Base-by-base conservation (phyloP, 2,888 invertebrate species). In the Digitonthophagus gazella region DNA sequence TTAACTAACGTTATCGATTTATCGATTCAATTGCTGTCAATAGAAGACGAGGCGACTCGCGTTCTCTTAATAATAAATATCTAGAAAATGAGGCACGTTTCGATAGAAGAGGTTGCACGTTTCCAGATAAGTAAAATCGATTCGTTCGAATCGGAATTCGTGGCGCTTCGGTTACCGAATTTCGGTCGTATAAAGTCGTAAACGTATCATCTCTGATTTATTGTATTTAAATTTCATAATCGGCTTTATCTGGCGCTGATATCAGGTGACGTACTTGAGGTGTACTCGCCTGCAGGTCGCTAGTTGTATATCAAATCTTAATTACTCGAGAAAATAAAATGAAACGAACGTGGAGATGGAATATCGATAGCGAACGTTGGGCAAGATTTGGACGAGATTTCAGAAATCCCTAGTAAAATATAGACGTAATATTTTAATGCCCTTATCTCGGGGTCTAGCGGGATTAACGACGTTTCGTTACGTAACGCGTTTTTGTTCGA, bases 221-320 rank as follows among this genome's bases (percentile, higher is more conserved):
- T 19, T 61, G 19, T 61, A 61, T 61, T 61, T 61, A 61, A 61
- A 61, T 61, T 61, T 61, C 61, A 18, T 61, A 61, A 61, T 61
- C 61, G 20, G 15, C 14, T 20, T 61, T 61, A 61, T 61, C 61
- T 61, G 6, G 3, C 57, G 16, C 57, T 19, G 61, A 61, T 61
- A 18, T n/a, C 61, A 61, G 61, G n/a, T 61, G 61, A 61, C 61
- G 61, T n/a, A 61, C 61, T 61, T 61, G 16, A 61, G 20, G 61
- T 61, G 61, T 61, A 16, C 11, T 18, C 61, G 20, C 61, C 28
- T 44, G 28, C 28, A 44, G n/a, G 8, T 44, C 28, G 1, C 6
- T 8, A 22, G 3, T 22, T 22, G 22, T 22, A 22, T 6, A 22
- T 22, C 22, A 22, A 22, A 44, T 44, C 28, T 44, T 44, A 44